These are phyloP conservation scores for Neoaliturus tenellus DNA, from an alignment of 2,888 invertebrate genomes.

Conservation along the genomic window DNA sequence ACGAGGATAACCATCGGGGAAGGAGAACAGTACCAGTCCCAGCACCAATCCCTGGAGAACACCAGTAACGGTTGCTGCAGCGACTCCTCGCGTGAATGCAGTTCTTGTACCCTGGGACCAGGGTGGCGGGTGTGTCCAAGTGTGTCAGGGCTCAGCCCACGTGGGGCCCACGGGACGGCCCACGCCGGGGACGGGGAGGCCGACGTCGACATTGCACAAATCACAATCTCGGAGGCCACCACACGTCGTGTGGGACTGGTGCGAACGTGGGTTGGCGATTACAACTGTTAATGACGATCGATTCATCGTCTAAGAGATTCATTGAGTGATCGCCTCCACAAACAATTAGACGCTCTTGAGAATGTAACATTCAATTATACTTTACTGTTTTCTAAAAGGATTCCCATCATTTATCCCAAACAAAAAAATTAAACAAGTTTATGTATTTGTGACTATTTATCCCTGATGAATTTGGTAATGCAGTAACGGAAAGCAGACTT, in stretches of 20 bases:
- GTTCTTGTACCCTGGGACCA: neutral
- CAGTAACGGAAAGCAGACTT: too few relatives aligned
- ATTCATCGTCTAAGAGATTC: neutral
- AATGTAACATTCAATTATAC: too few relatives aligned
- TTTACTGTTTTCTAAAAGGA: too few relatives aligned
- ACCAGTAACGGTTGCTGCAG: too few relatives aligned
- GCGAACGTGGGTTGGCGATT: neutral
- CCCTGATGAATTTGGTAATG: too few relatives aligned
- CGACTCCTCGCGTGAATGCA: neutral
- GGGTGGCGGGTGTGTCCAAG: conserved; percentile 36
- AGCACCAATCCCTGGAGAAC: too few relatives aligned
- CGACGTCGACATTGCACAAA: conserved; percentile 25
- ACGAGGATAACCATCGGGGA: neutral
- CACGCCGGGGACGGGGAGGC: neutral
- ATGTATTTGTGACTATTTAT: too few relatives aligned
- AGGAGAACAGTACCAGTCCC: too few relatives aligned
- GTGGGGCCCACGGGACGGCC: conserved; percentile 19
- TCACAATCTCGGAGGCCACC: conserved; percentile 6
- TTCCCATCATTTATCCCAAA: too few relatives aligned
- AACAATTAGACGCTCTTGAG: neutral
- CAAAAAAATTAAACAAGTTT: too few relatives aligned
- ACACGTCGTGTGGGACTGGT: neutral
- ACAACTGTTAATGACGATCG: conserved; percentile 26
- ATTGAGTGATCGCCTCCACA: neutral
- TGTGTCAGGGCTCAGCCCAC: conserved; percentile 49